Conservation (phyloP, 2,113 vertebrate genomes). For the Oceanodroma tethys region DNA sequence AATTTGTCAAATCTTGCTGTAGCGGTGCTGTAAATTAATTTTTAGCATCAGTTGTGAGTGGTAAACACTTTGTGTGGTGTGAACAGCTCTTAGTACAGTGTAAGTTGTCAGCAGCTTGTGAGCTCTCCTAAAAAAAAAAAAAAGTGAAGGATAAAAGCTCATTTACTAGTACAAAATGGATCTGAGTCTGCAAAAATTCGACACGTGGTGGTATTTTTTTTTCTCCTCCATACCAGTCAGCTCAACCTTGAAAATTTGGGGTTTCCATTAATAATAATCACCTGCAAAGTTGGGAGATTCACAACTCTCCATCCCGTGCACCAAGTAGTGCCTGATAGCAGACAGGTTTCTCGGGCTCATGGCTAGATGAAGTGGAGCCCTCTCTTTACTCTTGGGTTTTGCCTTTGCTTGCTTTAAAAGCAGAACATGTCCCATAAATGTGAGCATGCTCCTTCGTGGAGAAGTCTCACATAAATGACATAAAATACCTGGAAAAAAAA, state of each 20-base stretch:
- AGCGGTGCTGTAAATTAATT: constrained; percentile 77
- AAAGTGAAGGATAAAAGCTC: not conserved
- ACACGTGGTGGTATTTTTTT: not conserved
- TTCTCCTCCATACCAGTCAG: not conserved
- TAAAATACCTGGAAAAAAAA: not conserved
- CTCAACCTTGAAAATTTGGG: not conserved
- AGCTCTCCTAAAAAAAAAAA: not conserved
- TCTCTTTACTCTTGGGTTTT: not conserved
- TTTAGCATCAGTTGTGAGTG: constrained; percentile 73
- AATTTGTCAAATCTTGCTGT: constrained; percentile 79
- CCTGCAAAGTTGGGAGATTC: not conserved
- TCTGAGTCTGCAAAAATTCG: constrained; percentile 21
- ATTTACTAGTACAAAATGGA: not conserved
- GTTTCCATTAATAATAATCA: not conserved
- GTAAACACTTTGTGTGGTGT: constrained; percentile 77
- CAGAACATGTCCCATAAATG: fast-evolving
- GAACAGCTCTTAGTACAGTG: constrained; percentile 75
- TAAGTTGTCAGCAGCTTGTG: constrained; percentile 72
- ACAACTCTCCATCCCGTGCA: not conserved
- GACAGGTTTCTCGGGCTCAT: not conserved
- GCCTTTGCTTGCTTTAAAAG: not conserved
- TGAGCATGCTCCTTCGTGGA: fast-evolving
- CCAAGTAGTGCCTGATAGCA: not conserved
- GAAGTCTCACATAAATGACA: not conserved
- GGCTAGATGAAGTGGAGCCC: not conserved